Percentiles rank a stretch among this genome's conserved stretches.
Evolutionary conservation across 2,113 vertebrate genomes (phyloP).

Genomic region (Chrysemys picta): DNA sequence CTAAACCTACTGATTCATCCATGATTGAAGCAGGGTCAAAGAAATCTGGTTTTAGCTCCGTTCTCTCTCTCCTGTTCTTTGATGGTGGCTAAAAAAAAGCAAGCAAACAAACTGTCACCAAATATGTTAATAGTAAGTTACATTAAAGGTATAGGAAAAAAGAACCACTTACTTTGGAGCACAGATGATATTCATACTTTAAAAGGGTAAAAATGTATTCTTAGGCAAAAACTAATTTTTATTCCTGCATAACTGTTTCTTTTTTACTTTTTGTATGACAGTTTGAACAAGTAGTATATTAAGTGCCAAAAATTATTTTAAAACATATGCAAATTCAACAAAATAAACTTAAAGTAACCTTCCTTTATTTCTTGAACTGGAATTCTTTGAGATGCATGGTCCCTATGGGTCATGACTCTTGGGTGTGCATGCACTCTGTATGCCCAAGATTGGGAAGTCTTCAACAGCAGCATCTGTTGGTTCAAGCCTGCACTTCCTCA

Average conservation of each 20-base stretch:
- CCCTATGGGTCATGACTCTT: background rate
- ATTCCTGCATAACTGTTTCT: background rate
- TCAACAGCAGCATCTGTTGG: background rate
- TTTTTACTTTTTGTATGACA: background rate
- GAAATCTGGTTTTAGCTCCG: slow-evolving; percentile 98
- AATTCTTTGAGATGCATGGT: background rate
- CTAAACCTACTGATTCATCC: slow-evolving; percentile 95
- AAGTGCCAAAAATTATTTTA: background rate
- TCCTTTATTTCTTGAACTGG: background rate
- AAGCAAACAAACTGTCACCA: slow-evolving; percentile 42
- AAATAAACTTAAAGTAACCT: background rate
- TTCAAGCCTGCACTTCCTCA: background rate
- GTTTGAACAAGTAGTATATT: background rate
- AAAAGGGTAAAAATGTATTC: background rate
- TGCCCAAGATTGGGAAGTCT: background rate
- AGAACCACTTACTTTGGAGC: background rate
- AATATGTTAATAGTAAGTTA: background rate
- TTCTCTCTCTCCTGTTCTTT: slow-evolving; percentile 97
- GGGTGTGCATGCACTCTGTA: background rate
- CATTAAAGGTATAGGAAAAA: background rate
- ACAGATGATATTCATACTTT: background rate
- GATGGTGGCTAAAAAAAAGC: slow-evolving; percentile 89
- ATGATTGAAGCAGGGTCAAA: slow-evolving; percentile 99
- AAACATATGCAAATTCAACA: background rate
- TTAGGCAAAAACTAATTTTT: background rate